Base-by-base conservation (phyloP, 2,888 invertebrate genomes). In the Lottia scabra region DNA sequence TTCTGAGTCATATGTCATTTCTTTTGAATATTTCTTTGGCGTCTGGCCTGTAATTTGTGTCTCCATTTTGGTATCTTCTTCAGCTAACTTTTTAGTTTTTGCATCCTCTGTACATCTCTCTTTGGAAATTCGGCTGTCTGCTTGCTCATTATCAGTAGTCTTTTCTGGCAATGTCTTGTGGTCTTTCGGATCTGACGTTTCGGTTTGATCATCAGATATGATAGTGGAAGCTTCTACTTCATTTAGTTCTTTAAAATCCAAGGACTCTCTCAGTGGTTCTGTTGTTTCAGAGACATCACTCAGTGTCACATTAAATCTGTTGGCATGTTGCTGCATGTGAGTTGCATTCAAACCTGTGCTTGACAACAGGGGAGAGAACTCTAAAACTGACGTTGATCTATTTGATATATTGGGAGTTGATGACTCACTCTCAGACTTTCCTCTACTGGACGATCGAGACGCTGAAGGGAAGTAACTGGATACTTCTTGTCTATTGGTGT, bases 361-460 rank as follows among this genome's bases (percentile, higher is more conserved):
- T 65, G 75, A 72, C 13, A 79, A 45, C 13, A 72, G 72, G 15
- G 79, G 79, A 38, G 75, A 74, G 65, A 79, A 79, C 15, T 72
- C 72, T 0, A 73, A 66, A 16, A 68, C 67, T 8, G 70, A 27
- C 0, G 69, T 67, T 30, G 68, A 16, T 23, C 69, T 71, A 26
- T 68, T 67, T 13, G 68, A 30, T 26, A 56, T 26, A 23, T 56
- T 56, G 16, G 43, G 46, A 13, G 65, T 6, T 5, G 56, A 56
- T 23, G 19, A 23, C 19, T 19, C 23, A 23, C 56, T 56, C 1
- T 23, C 23, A 23, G 56, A 10, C 23, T 56, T 56, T 23, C 10
- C 23, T 8, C 19, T 19, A 56, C 19, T 56, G 19, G 56, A 56
- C 12, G 56, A 23, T 12, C 13, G 23, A 23, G 56, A 56, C 10